phyloP scores from a whole-genome alignment of 2,797 vertebrate species.

The Sebastes aleutianus region DNA sequence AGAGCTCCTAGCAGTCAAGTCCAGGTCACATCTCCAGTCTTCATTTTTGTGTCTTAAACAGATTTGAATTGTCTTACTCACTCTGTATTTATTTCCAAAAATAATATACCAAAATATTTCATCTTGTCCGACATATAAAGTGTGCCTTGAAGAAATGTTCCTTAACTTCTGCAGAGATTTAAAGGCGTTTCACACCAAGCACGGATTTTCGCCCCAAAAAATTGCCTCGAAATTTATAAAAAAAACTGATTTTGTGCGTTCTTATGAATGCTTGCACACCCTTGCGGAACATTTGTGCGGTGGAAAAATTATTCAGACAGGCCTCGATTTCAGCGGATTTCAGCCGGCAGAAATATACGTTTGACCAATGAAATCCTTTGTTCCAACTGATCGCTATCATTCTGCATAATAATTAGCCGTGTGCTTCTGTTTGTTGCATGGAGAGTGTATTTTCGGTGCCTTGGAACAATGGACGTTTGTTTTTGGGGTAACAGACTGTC shows the following conservation, averaged over 20 bases:
- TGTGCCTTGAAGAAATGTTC: not conserved
- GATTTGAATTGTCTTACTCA: not conserved
- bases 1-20: not conserved
- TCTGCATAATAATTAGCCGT: not conserved
- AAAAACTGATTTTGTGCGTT: no score
- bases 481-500: not conserved
- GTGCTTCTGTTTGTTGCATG: not conserved
- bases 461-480: not conserved
- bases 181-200: rapidly evolving
- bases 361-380: no score
- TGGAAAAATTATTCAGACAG: no score
- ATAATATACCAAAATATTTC: not conserved
- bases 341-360: rapidly evolving
- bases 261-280: no score
- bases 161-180: not conserved
- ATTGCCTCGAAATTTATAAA: no score
- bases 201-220: no score
- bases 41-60: not conserved
- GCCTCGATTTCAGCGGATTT: no score
- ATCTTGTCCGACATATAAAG: not conserved
- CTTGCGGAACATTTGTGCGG: no score
- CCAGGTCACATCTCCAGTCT: not conserved
- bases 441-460: not conserved
- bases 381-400: no score
- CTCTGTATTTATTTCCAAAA: not conserved